Conservation (phyloP, 2,888 invertebrate genomes). For the Tipula vernalis region DNA sequence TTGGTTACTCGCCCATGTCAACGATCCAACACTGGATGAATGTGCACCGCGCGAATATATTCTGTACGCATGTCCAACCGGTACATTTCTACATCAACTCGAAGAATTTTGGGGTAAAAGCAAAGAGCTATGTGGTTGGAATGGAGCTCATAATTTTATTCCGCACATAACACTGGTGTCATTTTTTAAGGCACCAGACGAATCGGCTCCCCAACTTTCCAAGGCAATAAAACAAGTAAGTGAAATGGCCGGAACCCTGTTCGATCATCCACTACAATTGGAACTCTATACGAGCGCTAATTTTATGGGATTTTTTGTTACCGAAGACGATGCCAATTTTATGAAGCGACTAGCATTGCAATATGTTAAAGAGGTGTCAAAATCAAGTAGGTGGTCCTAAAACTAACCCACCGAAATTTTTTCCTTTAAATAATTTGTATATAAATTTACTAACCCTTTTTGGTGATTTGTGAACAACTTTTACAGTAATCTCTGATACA, state of each 20-base stretch:
- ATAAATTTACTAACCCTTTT: not conserved
- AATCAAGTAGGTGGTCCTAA: conserved; percentile 46
- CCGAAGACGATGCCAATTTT: conserved; percentile 68
- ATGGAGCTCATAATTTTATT: conserved; percentile 80
- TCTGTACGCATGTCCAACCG: conserved; percentile 75
- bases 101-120: conserved; percentile 70
- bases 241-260: conserved; percentile 51
- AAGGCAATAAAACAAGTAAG: conserved; percentile 63
- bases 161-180: conserved; percentile 84
- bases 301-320: conserved; percentile 84
- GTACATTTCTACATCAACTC: conserved; percentile 52
- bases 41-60: conserved; percentile 72
- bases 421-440: not conserved
- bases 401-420: not conserved
- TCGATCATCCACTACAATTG: conserved; percentile 53
- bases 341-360: conserved; percentile 65
- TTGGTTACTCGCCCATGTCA: conserved; percentile 82
- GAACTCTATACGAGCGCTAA: conserved; percentile 78
- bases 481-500: conserved; percentile 42
- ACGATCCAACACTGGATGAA: conserved; percentile 68
- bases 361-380: conserved; percentile 68
- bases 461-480: not conserved
- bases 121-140: conserved; percentile 63
- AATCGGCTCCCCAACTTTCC: conserved; percentile 53
- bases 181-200: conserved; percentile 78